Base-by-base conservation (phyloP, 2,113 vertebrate species). In the Lophochroa leadbeateri region DNA sequence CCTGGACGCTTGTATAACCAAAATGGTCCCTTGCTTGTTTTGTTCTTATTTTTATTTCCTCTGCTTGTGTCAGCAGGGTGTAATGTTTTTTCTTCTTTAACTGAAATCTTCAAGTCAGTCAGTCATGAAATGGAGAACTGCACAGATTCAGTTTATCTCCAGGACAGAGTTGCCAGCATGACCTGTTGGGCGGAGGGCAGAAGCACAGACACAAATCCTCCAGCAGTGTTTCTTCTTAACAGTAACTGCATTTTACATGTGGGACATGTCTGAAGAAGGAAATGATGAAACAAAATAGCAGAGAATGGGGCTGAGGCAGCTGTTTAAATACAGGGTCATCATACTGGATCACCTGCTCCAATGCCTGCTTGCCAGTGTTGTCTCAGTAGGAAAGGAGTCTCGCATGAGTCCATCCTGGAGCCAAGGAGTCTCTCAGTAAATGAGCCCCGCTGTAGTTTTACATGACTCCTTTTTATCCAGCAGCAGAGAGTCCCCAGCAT, bases 381-480 rank as follows among this genome's bases (percentile, higher is more conserved):
- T 47, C 17, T 16, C 46, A 27, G 6, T 8, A 39, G 24, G 16
- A 75, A 84, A 75, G 23, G 11, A 67, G 29, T n/a, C 33, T 84
- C 1, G 33, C 11, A 4, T 2, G 6, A 35, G 11, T 37, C 3
- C 0, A 2, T 28, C 11, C 19, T 82, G 31, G 19, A 24, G 46
- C 28, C 1, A 11, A 53, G 18, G 14, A 44, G 6, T 41, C 6
- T 43, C 44, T 10, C 18, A 14, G 27, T 20, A 43, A 49, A 13
- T 23, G 8, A 74, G 9, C 6, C 24, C 6, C 87, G 8, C 9
- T 78, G 46, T 43, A 18, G n/a, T 13, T 78, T 60, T 33, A n/a
- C 7, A 10, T 3, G 12, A 29, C 19, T 74, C 17, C 7, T 81
- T 50, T 39, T 52, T 18, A 52, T 7, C 13, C 37, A 78, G n/a